A percentile compares a stretch with the other conserved stretches of the same genome.
phyloP scores from a whole-genome alignment of 2,113 vertebrate species.

The Cepphus grylle region DNA sequence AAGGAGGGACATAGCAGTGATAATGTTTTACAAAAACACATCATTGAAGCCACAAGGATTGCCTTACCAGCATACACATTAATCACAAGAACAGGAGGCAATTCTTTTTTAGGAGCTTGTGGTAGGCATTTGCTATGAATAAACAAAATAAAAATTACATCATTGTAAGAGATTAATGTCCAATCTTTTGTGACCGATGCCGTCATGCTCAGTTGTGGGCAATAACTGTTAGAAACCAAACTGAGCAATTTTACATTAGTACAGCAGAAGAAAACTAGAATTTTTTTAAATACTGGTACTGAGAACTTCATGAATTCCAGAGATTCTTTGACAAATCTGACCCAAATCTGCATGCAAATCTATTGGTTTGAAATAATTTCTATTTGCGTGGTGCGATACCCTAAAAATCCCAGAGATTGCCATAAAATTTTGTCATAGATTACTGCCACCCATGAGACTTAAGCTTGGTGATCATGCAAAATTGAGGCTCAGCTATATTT shows the following conservation, averaged over 20 bases:
- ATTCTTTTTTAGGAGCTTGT: background rate
- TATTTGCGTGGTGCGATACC: background rate
- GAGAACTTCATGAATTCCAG: background rate
- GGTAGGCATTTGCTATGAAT: background rate
- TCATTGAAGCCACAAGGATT: background rate
- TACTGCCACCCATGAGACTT: background rate
- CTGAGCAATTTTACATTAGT: background rate
- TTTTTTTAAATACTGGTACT: background rate
- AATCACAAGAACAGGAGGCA: background rate
- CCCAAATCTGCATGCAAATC: background rate
- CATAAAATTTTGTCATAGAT: background rate
- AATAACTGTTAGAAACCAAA: background rate
- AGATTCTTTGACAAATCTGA: background rate
- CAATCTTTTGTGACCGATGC: background rate
- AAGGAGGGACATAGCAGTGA: background rate
- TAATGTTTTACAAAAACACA: background rate
- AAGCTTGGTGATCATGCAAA: background rate
- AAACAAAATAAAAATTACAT: background rate
- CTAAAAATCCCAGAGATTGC: background rate
- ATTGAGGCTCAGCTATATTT: background rate
- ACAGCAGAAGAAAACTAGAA: background rate
- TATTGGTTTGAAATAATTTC: background rate
- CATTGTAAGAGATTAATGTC: background rate
- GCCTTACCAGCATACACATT: background rate
- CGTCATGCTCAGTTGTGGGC: background rate